A percentile compares a stretch with the other conserved stretches of the same genome.
phyloP scores from a whole-genome alignment of 35 echinoderm and acorn worm genomes.

The Patiria miniata region DNA sequence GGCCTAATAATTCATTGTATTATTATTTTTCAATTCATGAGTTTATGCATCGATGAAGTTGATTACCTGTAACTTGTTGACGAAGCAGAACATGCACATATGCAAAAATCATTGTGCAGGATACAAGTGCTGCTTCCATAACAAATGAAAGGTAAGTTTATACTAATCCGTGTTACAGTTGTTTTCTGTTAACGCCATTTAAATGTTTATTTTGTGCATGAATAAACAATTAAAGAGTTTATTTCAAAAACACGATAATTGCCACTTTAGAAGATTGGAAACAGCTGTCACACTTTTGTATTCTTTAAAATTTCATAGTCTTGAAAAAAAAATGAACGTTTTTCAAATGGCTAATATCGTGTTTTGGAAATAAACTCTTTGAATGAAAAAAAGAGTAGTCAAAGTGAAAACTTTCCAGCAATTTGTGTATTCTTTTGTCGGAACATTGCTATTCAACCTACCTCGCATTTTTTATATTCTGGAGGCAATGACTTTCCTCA shows the following conservation, averaged over 20 bases:
- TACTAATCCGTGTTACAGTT: not conserved
- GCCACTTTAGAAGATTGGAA: too few relatives aligned
- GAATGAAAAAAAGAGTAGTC: too few relatives aligned
- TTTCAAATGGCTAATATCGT: too few relatives aligned
- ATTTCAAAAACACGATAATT: too few relatives aligned
- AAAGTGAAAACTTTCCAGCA: not conserved
- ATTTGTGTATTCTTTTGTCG: not conserved
- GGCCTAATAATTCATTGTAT: constrained; percentile 1
- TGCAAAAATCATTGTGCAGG: not conserved
- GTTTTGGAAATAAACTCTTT: too few relatives aligned
- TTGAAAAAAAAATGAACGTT: too few relatives aligned
- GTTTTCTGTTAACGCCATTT: not conserved
- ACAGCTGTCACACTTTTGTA: too few relatives aligned
- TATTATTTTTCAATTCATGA: not conserved
- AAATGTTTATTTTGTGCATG: not conserved
- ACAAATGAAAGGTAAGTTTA: not conserved
- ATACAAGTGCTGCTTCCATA: not conserved
- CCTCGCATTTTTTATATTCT: not conserved
- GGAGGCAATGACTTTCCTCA: not conserved
- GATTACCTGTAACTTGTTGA: not conserved
- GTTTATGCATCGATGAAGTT: too few relatives aligned
- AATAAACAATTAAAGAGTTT: too few relatives aligned
- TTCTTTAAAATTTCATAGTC: too few relatives aligned
- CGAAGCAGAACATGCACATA: too few relatives aligned
- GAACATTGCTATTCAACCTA: not conserved